Evolutionary conservation across 2,113 vertebrate species (phyloP).

Genomic region (Sapajus apella): DNA sequence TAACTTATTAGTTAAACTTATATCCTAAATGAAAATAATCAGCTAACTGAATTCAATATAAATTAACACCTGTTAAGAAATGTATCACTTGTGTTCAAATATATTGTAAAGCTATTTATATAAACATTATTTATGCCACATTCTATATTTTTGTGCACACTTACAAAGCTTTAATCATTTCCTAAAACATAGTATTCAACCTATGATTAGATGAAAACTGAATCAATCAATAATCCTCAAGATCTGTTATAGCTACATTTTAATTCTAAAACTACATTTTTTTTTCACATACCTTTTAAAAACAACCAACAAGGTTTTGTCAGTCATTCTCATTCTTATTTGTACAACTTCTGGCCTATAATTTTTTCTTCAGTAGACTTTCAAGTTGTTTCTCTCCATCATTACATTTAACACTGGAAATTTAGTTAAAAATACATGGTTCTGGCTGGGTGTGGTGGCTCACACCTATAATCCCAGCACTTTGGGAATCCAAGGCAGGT

Average conservation of each 20-base stretch:
- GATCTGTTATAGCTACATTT: neutral
- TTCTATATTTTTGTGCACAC: neutral
- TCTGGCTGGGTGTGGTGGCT: neutral
- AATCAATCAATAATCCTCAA: neutral
- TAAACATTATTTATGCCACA: neutral
- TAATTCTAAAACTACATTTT: constrained; percentile 10
- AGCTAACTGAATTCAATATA: neutral
- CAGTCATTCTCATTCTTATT: neutral
- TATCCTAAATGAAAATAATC: constrained; percentile 15
- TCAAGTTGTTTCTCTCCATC: neutral
- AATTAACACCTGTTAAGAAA: neutral
- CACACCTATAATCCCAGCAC: no score
- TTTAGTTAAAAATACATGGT: neutral
- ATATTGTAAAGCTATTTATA: neutral
- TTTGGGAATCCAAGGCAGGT: no score
- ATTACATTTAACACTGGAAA: constrained; percentile 11
- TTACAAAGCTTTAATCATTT: neutral
- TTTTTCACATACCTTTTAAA: neutral
- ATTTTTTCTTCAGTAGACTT: neutral
- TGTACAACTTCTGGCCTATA: neutral
- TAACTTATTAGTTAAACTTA: constrained; percentile 3
- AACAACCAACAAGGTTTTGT: neutral
- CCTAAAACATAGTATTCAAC: neutral
- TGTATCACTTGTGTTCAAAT: neutral
- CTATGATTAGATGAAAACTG: neutral